Base-by-base conservation (phyloP, 1,140 invertebrate species). In the Aleiodes sp. region DNA sequence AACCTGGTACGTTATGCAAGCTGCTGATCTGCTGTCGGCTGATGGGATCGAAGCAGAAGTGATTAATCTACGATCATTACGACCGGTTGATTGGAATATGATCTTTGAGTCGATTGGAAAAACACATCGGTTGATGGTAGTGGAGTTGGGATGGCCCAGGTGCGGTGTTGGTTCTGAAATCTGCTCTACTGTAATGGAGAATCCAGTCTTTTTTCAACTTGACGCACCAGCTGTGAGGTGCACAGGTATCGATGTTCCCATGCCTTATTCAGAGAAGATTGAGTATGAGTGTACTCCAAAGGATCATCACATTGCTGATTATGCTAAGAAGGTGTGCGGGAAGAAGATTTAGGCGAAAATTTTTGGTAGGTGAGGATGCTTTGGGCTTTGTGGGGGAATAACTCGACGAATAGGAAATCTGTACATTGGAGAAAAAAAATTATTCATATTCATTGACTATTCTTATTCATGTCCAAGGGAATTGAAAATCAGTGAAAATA, bases 111-210 rank as follows among this genome's bases (percentile, higher is more conserved):
- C 92, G 24, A 87, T 94, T 16, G 88, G 88, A 80, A 94, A 94
- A 81, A 94, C 92, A 8, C 87, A 92, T 77, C 88, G 90, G 75
- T 74, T 93, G 37, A 87, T 94, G 21, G 91, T 90, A 6, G 90
- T 94, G 10, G 92, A 94, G 76, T 83, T 88, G 29, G 92, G 92
- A 6, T 94, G 92, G 92, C 90, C 90, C 9, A 88, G 88, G 74
- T 89, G 80, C 83, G 90, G 92, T 43, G 87, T 94, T 59, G 92
- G 92, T 26, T 82, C 93, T 28, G 93, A 94, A 81, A 89, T 94
- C 56, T 87, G 86, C 68, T 91, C 93, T 8, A 84, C 87, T 68
- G 57, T 82, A 65, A 79, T 79, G 91, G 90, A 91, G 80, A 85
- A 89, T 64, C 90, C 89, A 31, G 65, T 76, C 28, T 94, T 94